These are phyloP conservation scores for Boleophthalmus pectinirostris DNA, from an alignment of 2,113 vertebrate species.

Conservation along the genomic window DNA sequence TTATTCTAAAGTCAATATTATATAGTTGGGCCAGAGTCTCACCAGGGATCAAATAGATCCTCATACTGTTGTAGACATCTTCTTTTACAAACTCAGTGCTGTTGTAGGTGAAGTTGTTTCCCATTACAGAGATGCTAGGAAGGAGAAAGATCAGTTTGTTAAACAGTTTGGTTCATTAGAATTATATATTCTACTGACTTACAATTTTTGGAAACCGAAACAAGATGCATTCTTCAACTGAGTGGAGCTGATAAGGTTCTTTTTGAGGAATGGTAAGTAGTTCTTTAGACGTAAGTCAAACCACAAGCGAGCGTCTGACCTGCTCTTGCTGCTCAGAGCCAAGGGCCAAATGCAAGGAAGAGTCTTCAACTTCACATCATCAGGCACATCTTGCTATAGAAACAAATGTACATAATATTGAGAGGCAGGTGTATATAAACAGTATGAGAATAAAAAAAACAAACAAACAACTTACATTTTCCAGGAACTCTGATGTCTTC, in stretches of 20 bases:
- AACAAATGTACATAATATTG: neutral
- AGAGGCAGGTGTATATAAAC: neutral
- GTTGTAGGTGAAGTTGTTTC: slow-evolving; percentile 56
- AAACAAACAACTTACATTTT: slow-evolving; percentile 36
- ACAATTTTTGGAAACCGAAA: slow-evolving; percentile 65
- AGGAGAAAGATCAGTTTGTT: neutral
- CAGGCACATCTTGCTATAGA: slow-evolving; percentile 49
- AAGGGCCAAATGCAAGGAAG: slow-evolving; percentile 66
- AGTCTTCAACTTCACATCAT: slow-evolving; percentile 39
- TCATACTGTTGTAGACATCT: slow-evolving; percentile 65
- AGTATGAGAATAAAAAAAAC: neutral
- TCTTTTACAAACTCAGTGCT: slow-evolving; percentile 43
- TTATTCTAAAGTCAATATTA: neutral
- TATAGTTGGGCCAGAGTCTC: neutral
- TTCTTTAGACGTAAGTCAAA: slow-evolving; percentile 48
- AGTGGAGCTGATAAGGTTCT: slow-evolving; percentile 44
- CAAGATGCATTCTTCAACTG: slow-evolving; percentile 58
- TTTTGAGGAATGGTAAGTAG: slow-evolving; percentile 63
- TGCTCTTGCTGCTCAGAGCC: slow-evolving; percentile 49
- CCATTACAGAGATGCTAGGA: slow-evolving; percentile 64
- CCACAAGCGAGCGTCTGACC: slow-evolving; percentile 54
- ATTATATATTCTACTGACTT: slow-evolving; percentile 14
- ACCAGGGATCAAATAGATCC: slow-evolving; percentile 54
- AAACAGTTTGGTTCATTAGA: neutral
- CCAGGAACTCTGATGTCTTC: slow-evolving; percentile 47